Conservation (phyloP, 1,140 invertebrate species). For the Cepaea nemoralis region DNA sequence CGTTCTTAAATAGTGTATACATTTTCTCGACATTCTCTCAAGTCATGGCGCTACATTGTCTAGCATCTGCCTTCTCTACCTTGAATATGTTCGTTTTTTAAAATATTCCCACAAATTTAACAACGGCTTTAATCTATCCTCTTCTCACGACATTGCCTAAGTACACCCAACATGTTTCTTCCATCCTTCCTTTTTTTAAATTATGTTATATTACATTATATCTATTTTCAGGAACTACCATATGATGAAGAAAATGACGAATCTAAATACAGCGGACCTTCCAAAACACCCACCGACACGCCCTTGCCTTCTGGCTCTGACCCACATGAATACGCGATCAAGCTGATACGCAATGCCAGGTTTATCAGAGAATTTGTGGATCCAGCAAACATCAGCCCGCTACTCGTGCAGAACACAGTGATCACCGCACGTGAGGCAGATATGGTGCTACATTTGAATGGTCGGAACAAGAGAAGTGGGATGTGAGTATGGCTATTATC, state of each 20-base stretch:
- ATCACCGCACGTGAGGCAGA: constrained; percentile 35
- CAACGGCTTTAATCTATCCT: too few relatives aligned
- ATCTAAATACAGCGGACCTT: background rate
- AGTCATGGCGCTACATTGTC: too few relatives aligned
- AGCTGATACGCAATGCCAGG: constrained; percentile 31
- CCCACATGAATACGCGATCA: constrained; percentile 40
- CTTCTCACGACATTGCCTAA: too few relatives aligned
- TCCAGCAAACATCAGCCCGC: constrained; percentile 14
- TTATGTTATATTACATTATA: too few relatives aligned
- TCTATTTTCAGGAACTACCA: background rate
- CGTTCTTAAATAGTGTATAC: too few relatives aligned
- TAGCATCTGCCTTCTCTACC: too few relatives aligned
- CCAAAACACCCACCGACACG: constrained; percentile 20
- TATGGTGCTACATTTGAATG: constrained; percentile 31
- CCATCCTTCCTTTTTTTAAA: too few relatives aligned
- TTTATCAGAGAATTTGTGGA: constrained; percentile 37
- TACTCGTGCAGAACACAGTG: constrained; percentile 35
- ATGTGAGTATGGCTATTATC: constrained; percentile 28
- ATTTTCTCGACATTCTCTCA: too few relatives aligned
- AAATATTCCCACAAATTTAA: too few relatives aligned
- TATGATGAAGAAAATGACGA: background rate
- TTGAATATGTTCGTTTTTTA: too few relatives aligned
- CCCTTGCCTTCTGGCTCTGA: constrained; percentile 13
- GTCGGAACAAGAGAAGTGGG: constrained; percentile 39
- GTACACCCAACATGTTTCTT: too few relatives aligned